phyloP scores from a whole-genome alignment of 2,888 invertebrate genomes.

The Plutella xylostella region DNA sequence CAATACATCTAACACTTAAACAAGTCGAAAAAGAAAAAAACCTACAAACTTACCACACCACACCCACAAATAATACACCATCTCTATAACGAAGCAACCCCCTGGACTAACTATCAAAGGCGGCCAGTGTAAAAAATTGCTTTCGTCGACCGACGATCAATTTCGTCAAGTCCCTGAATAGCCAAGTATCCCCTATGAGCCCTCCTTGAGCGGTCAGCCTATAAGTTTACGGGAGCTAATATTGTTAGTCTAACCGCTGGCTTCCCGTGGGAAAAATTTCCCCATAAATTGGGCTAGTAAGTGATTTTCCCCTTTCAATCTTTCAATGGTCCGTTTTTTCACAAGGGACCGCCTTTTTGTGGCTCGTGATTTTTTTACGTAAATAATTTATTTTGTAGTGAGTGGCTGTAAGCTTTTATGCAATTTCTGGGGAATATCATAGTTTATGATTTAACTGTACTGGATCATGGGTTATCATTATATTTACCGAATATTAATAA shows the following conservation, averaged over 20 bases:
- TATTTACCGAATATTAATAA: too few species aligned
- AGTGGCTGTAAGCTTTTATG: not conserved
- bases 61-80: too few species aligned
- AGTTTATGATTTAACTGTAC: too few species aligned
- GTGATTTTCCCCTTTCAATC: slow-evolving; percentile 67
- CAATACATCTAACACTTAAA: not conserved
- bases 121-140: slow-evolving; percentile 2
- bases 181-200: slow-evolving; percentile 5
- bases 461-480: too few species aligned
- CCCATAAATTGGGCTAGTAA: slow-evolving; percentile 62
- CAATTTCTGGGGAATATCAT: too few species aligned
- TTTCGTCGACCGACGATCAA: slow-evolving; percentile 16
- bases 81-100: too few species aligned
- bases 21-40: not conserved
- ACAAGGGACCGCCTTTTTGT: not conserved
- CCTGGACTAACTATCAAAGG: slow-evolving; percentile 3
- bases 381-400: not conserved
- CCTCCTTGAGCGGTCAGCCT: slow-evolving; percentile 23
- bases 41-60: not conserved
- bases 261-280: slow-evolving; percentile 60
- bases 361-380: slow-evolving; percentile 4
- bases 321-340: slow-evolving; percentile 59
- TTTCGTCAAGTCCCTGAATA: slow-evolving; percentile 14
- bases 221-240: slow-evolving; percentile 57
- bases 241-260: slow-evolving; percentile 63